Evolutionary conservation across 2,113 vertebrate genomes (phyloP), one percentile per base, ranked within the genome.

Genomic region (Phrynosoma platyrhinos): DNA sequence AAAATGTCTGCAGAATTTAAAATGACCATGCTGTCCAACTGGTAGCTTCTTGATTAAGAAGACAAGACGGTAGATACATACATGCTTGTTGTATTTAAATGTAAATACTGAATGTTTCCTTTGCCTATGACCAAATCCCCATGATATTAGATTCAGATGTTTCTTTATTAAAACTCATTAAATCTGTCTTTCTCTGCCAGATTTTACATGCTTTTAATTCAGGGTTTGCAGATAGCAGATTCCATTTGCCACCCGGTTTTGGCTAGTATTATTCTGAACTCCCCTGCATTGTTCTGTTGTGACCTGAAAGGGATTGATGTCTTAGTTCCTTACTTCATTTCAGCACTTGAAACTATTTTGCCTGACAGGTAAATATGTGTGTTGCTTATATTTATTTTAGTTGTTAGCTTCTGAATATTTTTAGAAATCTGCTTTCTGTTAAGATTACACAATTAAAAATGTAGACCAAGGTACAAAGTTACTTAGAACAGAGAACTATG

Each of bases 121-220:
- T 93, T 82, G 71, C 71, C 66, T 32, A n/a, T 82, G 36, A 84
- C 20, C 64, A 27, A 9, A 0, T 79, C 95, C 90, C 77, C 90
- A 20, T 85, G 87, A 86, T 1, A 90, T 86, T 87, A 78, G 42
- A 16, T 84, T 88, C 80, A 88, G 87, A 66, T 92, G 71, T 13
- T 78, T 91, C 89, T 92, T 91, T 86, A 91, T 80, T 92, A 75
- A 87, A 94, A 93, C 90, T 94, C 88, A 94, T 96, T 94, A 96
- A 96, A 40, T 89, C 93, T 96, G 13, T 95, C 84, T 94, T 95
- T 97, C 95, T 97, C 94, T 95, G 97, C 96, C 94, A 99, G 98
- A 96, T 99, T 99, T 97, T 99, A 99, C 97, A 99, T 99, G 98
- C 98, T 98, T 96, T 97, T 99, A 96, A 98, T 99, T 97, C 98